These are phyloP conservation scores for Euplexia lucipara DNA, from an alignment of 2,888 invertebrate genomes.

Conservation along the genomic window DNA sequence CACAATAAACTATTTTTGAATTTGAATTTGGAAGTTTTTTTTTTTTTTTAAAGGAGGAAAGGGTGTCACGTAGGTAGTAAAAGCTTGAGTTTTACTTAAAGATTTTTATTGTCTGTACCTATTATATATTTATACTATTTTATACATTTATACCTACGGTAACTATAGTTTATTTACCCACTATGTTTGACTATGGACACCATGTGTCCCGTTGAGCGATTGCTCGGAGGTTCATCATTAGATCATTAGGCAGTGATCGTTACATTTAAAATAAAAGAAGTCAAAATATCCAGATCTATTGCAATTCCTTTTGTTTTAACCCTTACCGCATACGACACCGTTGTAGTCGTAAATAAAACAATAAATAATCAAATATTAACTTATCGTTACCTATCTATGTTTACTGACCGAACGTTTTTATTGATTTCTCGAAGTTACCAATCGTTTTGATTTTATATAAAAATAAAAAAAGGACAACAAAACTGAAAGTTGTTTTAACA, in stretches of 20 bases:
- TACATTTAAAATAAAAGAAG: slow-evolving; percentile 52
- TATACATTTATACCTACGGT: slow-evolving; percentile 83
- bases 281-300: slow-evolving; percentile 56
- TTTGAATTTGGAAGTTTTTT: too few species aligned
- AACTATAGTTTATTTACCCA: slow-evolving; percentile 81
- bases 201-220: slow-evolving; percentile 74
- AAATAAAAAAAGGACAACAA: slow-evolving; percentile 8
- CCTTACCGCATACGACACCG: slow-evolving; percentile 58
- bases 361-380: slow-evolving; percentile 69
- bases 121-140: slow-evolving; percentile 80
- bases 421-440: slow-evolving; percentile 21
- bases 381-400: slow-evolving; percentile 60
- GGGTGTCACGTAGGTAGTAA: not conserved
- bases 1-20: too few species aligned
- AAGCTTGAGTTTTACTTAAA: slow-evolving; percentile 44
- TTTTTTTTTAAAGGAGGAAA: too few species aligned
- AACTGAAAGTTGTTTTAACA: slow-evolving; percentile 21
- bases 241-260: slow-evolving; percentile 85
- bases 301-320: slow-evolving; percentile 53
- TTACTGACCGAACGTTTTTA: slow-evolving; percentile 61
- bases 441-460: slow-evolving; percentile 13
- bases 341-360: slow-evolving; percentile 57
- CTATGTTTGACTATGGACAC: slow-evolving; percentile 87
- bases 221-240: slow-evolving; percentile 73
- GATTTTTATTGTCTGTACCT: slow-evolving; percentile 77